Evolutionary conservation across 2,888 invertebrate species (phyloP).

Genomic region (Lottia gigantea): DNA sequence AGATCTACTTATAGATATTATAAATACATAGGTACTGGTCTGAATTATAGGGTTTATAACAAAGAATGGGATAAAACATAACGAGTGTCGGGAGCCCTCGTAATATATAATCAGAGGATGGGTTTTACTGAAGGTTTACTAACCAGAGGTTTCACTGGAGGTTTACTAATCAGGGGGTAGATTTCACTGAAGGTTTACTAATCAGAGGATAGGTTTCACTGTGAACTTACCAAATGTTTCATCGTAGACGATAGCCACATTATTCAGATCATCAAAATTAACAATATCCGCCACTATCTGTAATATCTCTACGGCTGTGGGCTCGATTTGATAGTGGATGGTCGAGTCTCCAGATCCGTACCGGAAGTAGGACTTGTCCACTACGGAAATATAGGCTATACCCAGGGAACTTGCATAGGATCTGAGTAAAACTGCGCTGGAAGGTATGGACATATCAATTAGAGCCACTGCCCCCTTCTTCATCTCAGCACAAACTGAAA

Average conservation of each 20-base stretch:
- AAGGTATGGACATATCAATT: slow-evolving; percentile 53
- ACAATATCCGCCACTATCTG: slow-evolving; percentile 86
- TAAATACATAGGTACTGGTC: too few species aligned
- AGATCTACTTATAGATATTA: too few species aligned
- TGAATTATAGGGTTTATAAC: too few species aligned
- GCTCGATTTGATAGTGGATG: slow-evolving; percentile 72
- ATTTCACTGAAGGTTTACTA: too few species aligned
- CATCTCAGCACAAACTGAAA: slow-evolving; percentile 50
- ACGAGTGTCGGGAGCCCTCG: too few species aligned
- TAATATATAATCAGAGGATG: too few species aligned
- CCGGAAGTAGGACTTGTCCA: slow-evolving; percentile 40
- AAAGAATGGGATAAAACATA: too few species aligned
- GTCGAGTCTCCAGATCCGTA: slow-evolving; percentile 18
- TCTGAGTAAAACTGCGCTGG: slow-evolving; percentile 46
- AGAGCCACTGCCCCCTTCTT: slow-evolving; percentile 41
- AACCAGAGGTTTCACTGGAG: too few species aligned
- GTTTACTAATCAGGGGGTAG: too few species aligned
- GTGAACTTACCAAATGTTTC: slow-evolving; percentile 79
- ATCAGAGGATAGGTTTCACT: too few species aligned
- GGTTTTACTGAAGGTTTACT: too few species aligned
- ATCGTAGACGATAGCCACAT: slow-evolving; percentile 92
- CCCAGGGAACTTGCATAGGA: slow-evolving; percentile 52
- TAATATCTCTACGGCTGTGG: slow-evolving; percentile 86
- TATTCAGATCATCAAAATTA: slow-evolving; percentile 85
- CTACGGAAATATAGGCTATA: slow-evolving; percentile 50